Percentiles rank a stretch among this genome's conserved stretches.
Evolutionary conservation across 1,140 invertebrate genomes (phyloP).

Genomic region (Tyrophagus putrescentiae): DNA sequence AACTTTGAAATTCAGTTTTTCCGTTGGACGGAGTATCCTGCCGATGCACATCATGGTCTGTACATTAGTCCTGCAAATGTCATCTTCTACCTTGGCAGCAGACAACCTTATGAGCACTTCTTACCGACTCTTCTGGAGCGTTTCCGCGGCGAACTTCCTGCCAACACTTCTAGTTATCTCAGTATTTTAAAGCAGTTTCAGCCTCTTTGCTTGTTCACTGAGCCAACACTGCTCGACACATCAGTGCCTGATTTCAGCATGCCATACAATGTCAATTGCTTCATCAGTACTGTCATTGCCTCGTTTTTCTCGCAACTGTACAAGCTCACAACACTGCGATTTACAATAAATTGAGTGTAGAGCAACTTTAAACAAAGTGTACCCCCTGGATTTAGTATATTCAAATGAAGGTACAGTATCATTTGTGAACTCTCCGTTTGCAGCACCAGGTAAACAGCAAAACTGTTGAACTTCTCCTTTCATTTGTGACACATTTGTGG

Average conservation of each 20-base stretch:
- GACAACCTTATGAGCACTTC: constrained; percentile 29
- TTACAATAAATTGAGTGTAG: too few relatives aligned
- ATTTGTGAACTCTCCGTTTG: too few relatives aligned
- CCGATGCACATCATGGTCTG: constrained; percentile 97
- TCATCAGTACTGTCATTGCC: constrained; percentile 92
- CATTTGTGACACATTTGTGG: too few relatives aligned
- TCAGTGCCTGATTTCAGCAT: constrained; percentile 99
- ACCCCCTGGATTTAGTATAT: too few relatives aligned
- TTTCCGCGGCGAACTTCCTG: not conserved
- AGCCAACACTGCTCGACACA: constrained; percentile 74
- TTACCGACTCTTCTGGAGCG: not conserved
- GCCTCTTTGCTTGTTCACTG: constrained; percentile 50
- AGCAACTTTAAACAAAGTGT: too few relatives aligned
- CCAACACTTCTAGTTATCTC: not conserved
- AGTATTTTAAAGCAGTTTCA: not conserved
- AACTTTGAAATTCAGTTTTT: constrained; percentile 87
- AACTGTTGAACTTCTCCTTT: too few relatives aligned
- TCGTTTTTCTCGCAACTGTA: constrained; percentile 95
- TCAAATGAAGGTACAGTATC: too few relatives aligned
- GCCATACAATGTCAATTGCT: constrained; percentile 98
- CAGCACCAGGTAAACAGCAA: too few relatives aligned
- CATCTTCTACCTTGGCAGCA: constrained; percentile 44
- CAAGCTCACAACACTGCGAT: constrained; percentile 91
- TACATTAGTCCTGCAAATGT: constrained; percentile 75
- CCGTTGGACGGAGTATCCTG: constrained; percentile 97